phyloP scores from a whole-genome alignment of 2,797 vertebrate species.

The Pelochelys cantorii region DNA sequence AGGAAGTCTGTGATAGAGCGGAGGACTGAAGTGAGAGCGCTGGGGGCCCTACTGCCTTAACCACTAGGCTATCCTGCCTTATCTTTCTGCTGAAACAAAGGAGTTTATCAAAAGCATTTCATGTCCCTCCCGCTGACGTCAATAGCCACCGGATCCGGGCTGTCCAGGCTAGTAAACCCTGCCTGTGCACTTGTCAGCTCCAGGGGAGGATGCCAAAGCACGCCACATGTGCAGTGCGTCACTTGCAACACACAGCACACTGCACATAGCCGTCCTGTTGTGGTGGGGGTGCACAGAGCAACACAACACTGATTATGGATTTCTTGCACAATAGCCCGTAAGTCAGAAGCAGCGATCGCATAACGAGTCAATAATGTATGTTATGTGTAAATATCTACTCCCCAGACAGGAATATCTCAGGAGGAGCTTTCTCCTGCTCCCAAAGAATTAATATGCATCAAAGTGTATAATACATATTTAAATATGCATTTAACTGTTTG shows the following conservation, averaged over 20 bases:
- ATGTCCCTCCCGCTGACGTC: neutral
- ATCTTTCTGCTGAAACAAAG: rapidly evolving
- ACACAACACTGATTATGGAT: rapidly evolving
- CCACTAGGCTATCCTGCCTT: too few relatives aligned
- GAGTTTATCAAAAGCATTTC: rapidly evolving
- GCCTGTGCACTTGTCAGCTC: neutral
- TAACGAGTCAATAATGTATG: neutral
- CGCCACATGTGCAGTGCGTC: neutral
- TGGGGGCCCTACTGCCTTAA: rapidly evolving
- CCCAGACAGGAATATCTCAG: neutral
- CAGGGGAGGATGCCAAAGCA: neutral
- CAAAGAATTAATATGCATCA: conserved; percentile 55
- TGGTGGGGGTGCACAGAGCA: neutral
- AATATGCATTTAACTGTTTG: conserved; percentile 51
- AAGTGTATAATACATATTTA: conserved; percentile 59
- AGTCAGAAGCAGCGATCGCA: neutral
- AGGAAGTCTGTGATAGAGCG: rapidly evolving
- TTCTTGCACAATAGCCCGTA: neutral
- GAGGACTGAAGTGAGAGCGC: neutral
- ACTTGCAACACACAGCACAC: neutral
- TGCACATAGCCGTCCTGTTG: rapidly evolving
- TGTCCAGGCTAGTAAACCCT: neutral
- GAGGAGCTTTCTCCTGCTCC: neutral
- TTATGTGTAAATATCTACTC: neutral
- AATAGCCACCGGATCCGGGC: neutral